A percentile compares a stretch with the other conserved stretches of the same genome.
Evolutionary conservation across 2,888 invertebrate species (phyloP).

Genomic region (Eupithecia subfuscata): DNA sequence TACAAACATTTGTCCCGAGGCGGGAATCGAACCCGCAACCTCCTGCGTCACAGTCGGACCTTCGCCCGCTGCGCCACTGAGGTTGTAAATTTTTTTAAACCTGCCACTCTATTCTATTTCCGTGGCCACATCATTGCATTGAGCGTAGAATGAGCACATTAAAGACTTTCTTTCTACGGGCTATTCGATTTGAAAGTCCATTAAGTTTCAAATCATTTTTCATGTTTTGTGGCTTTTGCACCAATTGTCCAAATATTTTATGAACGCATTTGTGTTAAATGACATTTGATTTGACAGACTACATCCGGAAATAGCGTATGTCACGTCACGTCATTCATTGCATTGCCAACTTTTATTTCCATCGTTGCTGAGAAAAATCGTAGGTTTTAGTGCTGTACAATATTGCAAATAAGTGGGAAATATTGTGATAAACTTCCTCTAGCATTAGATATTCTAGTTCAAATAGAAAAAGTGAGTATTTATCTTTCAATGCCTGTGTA

Average conservation of each 20-base stretch:
- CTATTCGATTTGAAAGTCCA: too few species aligned
- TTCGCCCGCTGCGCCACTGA: too few species aligned
- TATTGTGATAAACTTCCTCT: conserved; percentile 79
- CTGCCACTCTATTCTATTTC: too few species aligned
- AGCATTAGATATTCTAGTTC: conserved; percentile 78
- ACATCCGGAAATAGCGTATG: conserved; percentile 80
- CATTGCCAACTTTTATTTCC: conserved; percentile 74
- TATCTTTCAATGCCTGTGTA: conserved; percentile 50
- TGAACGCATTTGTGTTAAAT: conserved; percentile 44
- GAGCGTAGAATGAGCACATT: too few species aligned
- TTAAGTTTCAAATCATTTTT: too few species aligned
- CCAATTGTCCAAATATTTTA: conserved; percentile 11
- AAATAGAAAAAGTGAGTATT: conserved; percentile 80
- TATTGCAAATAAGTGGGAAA: conserved; percentile 75
- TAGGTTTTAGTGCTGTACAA: conserved; percentile 74
- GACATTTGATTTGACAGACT: conserved; percentile 64
- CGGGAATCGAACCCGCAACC: too few species aligned
- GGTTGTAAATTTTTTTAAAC: too few species aligned
- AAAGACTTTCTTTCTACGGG: too few species aligned
- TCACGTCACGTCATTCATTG: conserved; percentile 75
- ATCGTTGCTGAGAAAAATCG: conserved; percentile 64
- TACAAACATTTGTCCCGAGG: too few species aligned
- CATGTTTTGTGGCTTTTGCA: too few species aligned
- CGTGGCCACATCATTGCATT: too few species aligned
- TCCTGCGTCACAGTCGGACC: too few species aligned